phyloP scores from a whole-genome alignment of 2,888 invertebrate genomes.

The Xestia rhomboidea region DNA sequence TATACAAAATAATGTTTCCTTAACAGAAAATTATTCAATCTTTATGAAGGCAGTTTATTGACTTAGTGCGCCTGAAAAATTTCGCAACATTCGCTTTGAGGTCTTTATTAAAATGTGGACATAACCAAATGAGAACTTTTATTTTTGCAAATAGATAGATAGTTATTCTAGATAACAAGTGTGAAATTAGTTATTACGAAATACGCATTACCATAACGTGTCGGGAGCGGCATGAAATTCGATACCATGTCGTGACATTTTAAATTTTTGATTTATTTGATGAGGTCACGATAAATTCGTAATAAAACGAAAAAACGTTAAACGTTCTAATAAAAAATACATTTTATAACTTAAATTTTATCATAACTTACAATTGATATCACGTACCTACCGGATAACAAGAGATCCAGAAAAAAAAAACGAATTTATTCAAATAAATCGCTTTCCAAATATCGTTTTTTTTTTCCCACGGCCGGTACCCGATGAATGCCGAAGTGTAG shows the following conservation, averaged over 20 bases:
- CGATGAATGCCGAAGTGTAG: conserved; percentile 58
- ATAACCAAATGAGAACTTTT: conserved; percentile 20
- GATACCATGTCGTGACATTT: not conserved
- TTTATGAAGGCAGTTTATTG: conserved; percentile 1
- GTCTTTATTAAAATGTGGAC: conserved; percentile 23
- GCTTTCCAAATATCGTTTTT: conserved; percentile 58
- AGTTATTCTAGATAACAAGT: conserved; percentile 37
- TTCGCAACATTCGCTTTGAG: not conserved
- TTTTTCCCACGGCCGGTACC: conserved; percentile 62
- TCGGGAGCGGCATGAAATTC: conserved; percentile 5
- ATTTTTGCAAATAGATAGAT: not conserved
- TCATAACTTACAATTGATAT: not conserved
- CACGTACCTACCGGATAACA: not conserved
- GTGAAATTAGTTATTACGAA: conserved; percentile 47
- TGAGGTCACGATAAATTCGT: not conserved
- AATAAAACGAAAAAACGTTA: not conserved
- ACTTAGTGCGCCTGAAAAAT: conserved; percentile 14
- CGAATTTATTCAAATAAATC: conserved; percentile 11
- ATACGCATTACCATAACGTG: conserved; percentile 6
- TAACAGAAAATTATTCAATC: not conserved
- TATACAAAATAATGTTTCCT: no score
- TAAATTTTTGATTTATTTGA: not conserved
- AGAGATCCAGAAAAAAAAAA: not conserved
- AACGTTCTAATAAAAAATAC: not conserved
- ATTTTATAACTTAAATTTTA: not conserved